Evolutionary conservation across 2,888 invertebrate genomes (phyloP), one percentile per base, ranked within the genome.

Genomic region (Erebia epiphron): DNA sequence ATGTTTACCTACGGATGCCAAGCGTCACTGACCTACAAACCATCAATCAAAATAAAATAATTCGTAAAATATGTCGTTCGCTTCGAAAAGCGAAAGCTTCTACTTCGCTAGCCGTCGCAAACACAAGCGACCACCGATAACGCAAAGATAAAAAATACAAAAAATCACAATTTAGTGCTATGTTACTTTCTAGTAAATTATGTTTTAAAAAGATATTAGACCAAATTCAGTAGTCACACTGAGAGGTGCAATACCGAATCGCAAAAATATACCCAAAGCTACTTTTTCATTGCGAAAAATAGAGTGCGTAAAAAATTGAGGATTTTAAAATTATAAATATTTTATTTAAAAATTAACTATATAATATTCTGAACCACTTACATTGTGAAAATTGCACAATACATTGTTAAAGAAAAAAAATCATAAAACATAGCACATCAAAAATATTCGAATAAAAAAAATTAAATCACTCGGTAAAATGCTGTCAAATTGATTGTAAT

Each of bases 21-120:
- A 79, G 79, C 85, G 83, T 88, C 86, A 85, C 79, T 88, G 87
- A 88, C 87, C 85, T 79, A 86, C 83, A 86, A 88, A 86, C 21
- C 62, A 62, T 68, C 86, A 75, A 81, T 79, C 79, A 79, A 75
- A 77, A 77, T 76, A 80, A 78, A 75, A 77, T 69, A 75, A 72
- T 66, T 62, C 58, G 60, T 64, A 46, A 71, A n/a, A n/a, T n/a
- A 67, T 56, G 57, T 41, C 70, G 66, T 18, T 57, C 52, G 74
- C 67, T 71, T 73, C 72, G 74, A 72, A 74, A 74, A 72, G 72
- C 71, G 73, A 73, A 73, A 71, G 69, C 70, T 46, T 11, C 49
- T 26, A 60, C 62, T 46, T 46, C 4, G 49, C 49, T 13, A 49
- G 16, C 35, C 61, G 18, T 62, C 49, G 65, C 49, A 21, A 41